Conservation (phyloP, 2,797 vertebrate genomes). For the Ciconia nigra region DNA sequence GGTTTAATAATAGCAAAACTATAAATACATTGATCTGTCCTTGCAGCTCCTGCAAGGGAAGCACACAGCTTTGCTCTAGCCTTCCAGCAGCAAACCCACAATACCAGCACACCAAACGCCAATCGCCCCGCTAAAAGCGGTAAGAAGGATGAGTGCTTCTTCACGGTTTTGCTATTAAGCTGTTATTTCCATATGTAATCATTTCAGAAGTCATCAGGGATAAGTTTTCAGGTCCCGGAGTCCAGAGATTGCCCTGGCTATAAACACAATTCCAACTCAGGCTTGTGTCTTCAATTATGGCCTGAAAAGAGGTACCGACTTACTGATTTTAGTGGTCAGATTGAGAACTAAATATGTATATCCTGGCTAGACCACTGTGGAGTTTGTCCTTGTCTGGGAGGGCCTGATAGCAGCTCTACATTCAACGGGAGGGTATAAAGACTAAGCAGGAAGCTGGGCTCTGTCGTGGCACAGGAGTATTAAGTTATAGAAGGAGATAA, state of each 20-base stretch:
- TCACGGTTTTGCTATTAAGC: neutral
- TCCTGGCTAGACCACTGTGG: neutral
- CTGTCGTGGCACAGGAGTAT: neutral
- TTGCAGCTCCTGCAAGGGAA: neutral
- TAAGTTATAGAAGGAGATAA: neutral
- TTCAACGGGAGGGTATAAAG: neutral
- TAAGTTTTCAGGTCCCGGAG: neutral
- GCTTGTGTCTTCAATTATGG: neutral
- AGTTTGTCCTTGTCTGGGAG: neutral
- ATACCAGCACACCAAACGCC: neutral
- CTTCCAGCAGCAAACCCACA: neutral
- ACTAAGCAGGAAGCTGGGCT: neutral
- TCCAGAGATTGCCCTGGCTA: neutral
- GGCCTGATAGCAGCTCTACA: neutral
- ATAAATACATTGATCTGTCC: neutral
- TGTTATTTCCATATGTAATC: neutral
- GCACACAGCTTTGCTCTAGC: neutral
- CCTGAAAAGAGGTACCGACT: neutral
- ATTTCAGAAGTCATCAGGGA: fast-evolving
- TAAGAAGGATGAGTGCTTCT: neutral
- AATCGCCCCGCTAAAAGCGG: fast-evolving
- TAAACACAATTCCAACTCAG: neutral
- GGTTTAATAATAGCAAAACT: neutral
- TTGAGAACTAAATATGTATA: neutral
- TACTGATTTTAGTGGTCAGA: neutral